phyloP scores from a whole-genome alignment of 1,140 invertebrate genomes.

The Pteromalus puparum region DNA sequence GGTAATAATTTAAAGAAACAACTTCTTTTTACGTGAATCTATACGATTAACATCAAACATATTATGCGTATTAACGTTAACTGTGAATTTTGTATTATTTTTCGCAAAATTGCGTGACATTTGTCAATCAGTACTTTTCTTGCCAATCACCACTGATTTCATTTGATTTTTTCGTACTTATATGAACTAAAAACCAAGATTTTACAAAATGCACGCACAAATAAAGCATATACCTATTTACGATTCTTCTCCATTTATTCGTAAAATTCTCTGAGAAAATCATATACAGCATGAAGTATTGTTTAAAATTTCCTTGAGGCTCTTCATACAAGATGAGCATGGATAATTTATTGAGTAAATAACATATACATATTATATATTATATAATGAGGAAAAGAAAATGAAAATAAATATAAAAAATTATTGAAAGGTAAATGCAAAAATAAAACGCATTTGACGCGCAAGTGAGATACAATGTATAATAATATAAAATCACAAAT shows the following conservation, averaged over 20 bases:
- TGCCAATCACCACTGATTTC: background rate
- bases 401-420: constrained; percentile 36
- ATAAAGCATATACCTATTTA: background rate
- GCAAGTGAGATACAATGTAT: constrained; percentile 34
- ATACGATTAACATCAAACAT: background rate
- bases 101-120: background rate
- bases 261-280: background rate
- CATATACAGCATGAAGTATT: background rate
- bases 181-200: background rate
- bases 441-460: constrained; percentile 44
- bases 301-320: background rate
- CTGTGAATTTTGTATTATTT: background rate
- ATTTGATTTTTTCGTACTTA: background rate
- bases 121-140: background rate
- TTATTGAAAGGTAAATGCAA: constrained; percentile 43
- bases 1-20: background rate
- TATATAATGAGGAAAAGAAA: constrained; percentile 1
- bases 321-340: background rate
- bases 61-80: too few species aligned
- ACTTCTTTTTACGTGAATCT: background rate
- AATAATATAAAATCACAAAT: constrained; percentile 36
- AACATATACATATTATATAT: constrained; percentile 19
- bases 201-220: constrained; percentile 1
- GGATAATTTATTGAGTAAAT: background rate
- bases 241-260: background rate